Conservation (phyloP, 1,140 invertebrate species). For the Homarus americanus region DNA sequence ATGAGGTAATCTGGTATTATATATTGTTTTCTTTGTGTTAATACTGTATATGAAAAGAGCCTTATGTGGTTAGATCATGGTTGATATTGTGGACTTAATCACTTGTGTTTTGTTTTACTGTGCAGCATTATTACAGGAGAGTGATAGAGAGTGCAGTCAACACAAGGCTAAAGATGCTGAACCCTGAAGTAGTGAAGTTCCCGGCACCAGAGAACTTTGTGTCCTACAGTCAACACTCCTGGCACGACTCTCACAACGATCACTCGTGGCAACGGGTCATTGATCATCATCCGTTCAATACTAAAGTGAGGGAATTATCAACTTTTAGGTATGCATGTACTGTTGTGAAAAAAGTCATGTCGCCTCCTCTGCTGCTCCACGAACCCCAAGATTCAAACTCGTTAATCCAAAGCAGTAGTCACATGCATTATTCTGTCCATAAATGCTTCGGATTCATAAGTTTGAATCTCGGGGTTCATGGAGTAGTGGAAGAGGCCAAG, state of each 20-base stretch:
- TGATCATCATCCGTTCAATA: slow-evolving; percentile 35
- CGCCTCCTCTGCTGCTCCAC: too few relatives aligned
- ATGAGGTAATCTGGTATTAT: too few relatives aligned
- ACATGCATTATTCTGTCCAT: too few relatives aligned
- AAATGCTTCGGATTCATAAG: too few relatives aligned
- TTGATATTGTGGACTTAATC: background rate
- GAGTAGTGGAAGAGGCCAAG: too few relatives aligned
- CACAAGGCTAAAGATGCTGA: background rate
- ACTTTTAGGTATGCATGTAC: too few relatives aligned
- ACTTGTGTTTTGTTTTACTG: background rate
- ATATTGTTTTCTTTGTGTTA: too few relatives aligned
- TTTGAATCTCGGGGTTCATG: too few relatives aligned
- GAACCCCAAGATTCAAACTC: too few relatives aligned
- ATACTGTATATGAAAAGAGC: too few relatives aligned
- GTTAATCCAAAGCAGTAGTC: too few relatives aligned
- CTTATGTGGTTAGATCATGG: background rate
- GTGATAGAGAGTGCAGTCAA: background rate
- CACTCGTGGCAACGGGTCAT: slow-evolving; percentile 7
- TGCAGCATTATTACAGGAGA: background rate
- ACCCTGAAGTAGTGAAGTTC: slow-evolving; percentile 31
- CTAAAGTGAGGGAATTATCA: slow-evolving; percentile 11
- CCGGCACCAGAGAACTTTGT: slow-evolving; percentile 20
- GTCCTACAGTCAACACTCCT: slow-evolving; percentile 11
- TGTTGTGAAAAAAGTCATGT: too few relatives aligned
- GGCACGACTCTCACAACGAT: background rate